Percentiles rank a stretch among this genome's conserved stretches.
These are phyloP conservation scores for Otolemur garnettii DNA, from an alignment of 2,113 vertebrate genomes.

Conservation along the genomic window DNA sequence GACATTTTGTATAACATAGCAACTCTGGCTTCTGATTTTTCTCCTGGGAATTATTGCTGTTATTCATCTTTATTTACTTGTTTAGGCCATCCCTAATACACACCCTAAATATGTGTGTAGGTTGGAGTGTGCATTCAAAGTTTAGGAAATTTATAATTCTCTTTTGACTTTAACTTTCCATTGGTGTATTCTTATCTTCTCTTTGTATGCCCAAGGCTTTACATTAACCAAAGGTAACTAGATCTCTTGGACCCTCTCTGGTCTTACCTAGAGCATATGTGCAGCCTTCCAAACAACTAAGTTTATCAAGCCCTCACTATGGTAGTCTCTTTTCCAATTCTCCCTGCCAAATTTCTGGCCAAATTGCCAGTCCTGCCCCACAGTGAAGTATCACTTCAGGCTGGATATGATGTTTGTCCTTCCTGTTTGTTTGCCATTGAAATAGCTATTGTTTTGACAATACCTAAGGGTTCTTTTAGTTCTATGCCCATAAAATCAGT, in stretches of 20 bases:
- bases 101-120: neutral
- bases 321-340: neutral
- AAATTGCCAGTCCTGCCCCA: neutral
- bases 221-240: neutral
- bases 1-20: neutral
- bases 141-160: constrained; percentile 6
- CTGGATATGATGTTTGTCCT: neutral
- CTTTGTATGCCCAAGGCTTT: neutral
- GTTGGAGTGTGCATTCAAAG: neutral
- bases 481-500: neutral
- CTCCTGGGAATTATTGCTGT: neutral
- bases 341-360: neutral
- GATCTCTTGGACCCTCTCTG: neutral
- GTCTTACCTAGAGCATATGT: neutral
- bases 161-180: neutral
- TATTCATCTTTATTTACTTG: neutral
- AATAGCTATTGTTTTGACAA: neutral
- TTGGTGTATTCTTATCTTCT: neutral
- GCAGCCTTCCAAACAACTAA: constrained; percentile 12
- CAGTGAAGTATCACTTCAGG: neutral
- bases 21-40: constrained; percentile 43
- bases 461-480: neutral
- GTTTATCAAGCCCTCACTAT: neutral
- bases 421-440: neutral
- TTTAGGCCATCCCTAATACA: neutral